Base-by-base conservation (phyloP, 2,797 vertebrate species). In the Neosilurus hyrtlii region DNA sequence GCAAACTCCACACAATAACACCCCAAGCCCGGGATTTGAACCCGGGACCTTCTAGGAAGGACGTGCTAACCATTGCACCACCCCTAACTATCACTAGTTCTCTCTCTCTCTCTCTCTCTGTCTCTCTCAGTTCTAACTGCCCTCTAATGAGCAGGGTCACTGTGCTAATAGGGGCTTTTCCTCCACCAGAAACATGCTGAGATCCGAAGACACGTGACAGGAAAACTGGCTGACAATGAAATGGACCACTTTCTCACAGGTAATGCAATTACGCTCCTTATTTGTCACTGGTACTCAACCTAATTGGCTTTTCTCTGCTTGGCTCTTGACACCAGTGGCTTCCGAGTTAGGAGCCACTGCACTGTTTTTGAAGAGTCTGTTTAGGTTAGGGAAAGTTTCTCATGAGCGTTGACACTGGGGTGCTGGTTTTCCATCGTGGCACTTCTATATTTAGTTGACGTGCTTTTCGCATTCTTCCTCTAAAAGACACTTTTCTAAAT, bases 261-360 rank as follows among this genome's bases (percentile, higher is more conserved):
- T 77, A 84, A 81, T 84, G 72, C 16, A 72, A 84, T 81, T 81
- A 84, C 4, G 22, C 43, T 76, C 43, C 73, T 76, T 81, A 80
- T 80, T 80, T 83, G 83, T 80, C 63, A 76, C 79, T 76, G 63
- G 63, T 75, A 66, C 79, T 62, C 83, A 76, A 9, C 22, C 37
- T 81, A 81, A 84, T 84, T 73, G 52, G 63, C 81, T 84, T 84
- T 80, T 68, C 71, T 81, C 71, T 75, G 71, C 54, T 80, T 30
- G 59, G 67, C 68, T 83, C 77, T 83, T 79, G 63, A 80, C 72
- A 76, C 63, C 15, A 51, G 70, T 43, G 77, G 30, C 66, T 80
- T 66, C 76, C 20, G 70, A 73, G 59, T 16, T 9, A 30, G 26
- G 59, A 65, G n/a, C 61, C 56, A 12, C 68, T 72, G 68, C 22